Evolutionary conservation across 2,797 vertebrate species (phyloP), one percentile per base, ranked within the genome.

Genomic region (Urosaurus nigricauda): DNA sequence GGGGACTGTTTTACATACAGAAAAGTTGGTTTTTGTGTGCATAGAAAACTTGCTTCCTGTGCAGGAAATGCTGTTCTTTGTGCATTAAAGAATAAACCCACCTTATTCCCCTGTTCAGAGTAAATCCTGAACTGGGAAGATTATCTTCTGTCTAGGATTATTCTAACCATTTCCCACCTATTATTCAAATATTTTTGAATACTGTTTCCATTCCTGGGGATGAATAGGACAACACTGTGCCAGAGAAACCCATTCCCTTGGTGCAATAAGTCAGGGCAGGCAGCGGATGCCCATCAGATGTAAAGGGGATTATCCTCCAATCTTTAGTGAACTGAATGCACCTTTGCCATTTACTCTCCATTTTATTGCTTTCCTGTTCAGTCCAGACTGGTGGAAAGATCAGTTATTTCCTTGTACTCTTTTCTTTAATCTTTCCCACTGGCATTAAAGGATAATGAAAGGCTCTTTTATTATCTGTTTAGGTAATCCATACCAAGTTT

Each of bases 401-500:
- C 60, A 40, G n/a, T 89, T 80, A 70, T 84, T 87, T 65, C 80
- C 58, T 79, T 84, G 68, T 84, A 51, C 56, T 65, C 40, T 79
- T 79, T 65, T 47, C 40, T 86, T 51, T 88, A 81, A 79, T 83
- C 78, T 88, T 78, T 75, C 83, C 60, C 74, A 40, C 79, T 83
- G 58, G 56, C 88, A 83, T 88, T 83, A 91, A 75, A 70, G 77
- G 51, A 84, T 84, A 84, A 60, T 81, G 58, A 70, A 89, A 84
- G 47, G 70, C 80, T 87, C 35, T 65, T 7, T 79, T 86, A 88
- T 83, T 65, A 90, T 78, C 73, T 82, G 40, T 79, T 79, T 65
- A 91, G 80, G 77, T 83, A 91, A 88, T 89, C 68, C 78, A 86
- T 65, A 89, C 65, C 58, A 77, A 47, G 43, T 91, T 81, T 84